Percentiles rank a stretch among this genome's conserved stretches.
Evolutionary conservation across 2,888 invertebrate species (phyloP).

Genomic region (Hemithea aestivaria): DNA sequence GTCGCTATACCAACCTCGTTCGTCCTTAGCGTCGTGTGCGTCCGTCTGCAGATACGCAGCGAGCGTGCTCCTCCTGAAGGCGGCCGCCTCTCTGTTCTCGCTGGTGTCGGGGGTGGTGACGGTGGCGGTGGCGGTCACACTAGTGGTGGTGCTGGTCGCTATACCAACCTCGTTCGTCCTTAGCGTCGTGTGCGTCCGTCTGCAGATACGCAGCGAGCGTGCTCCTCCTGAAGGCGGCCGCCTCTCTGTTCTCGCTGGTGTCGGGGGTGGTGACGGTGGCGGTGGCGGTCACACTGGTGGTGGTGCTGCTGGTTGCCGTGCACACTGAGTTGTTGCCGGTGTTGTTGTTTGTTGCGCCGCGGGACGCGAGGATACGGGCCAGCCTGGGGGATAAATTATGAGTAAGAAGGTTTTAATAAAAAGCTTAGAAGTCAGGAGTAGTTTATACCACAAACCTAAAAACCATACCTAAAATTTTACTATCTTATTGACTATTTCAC

Average conservation of each 20-base stretch:
- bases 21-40: slow-evolving; percentile 38
- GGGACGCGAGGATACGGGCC: slow-evolving; percentile 92
- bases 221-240: slow-evolving; percentile 90
- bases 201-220: slow-evolving; percentile 75
- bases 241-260: slow-evolving; percentile 82
- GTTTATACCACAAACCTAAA: too few relatives aligned
- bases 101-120: slow-evolving; percentile 66
- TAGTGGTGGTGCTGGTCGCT: slow-evolving; percentile 18
- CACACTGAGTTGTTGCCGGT: slow-evolving; percentile 22
- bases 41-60: slow-evolving; percentile 62
- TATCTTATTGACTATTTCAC: too few relatives aligned
- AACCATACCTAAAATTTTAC: too few relatives aligned
- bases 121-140: too few relatives aligned
- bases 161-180: slow-evolving; percentile 19
- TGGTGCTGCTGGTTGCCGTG: slow-evolving; percentile 20
- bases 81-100: slow-evolving; percentile 87
- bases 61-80: slow-evolving; percentile 90
- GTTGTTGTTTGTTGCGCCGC: slow-evolving; percentile 73
- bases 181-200: slow-evolving; percentile 70
- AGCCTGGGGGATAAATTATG: slow-evolving; percentile 67
- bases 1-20: slow-evolving; percentile 48
- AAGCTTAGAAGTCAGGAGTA: too few relatives aligned
- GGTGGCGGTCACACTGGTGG: slow-evolving; percentile 34
- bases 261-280: slow-evolving; percentile 53
- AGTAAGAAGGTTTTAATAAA: too few relatives aligned